A percentile compares a stretch with the other conserved stretches of the same genome.
These are phyloP conservation scores for Gavialis gangeticus DNA, from an alignment of 2,113 vertebrate genomes.

Conservation along the genomic window DNA sequence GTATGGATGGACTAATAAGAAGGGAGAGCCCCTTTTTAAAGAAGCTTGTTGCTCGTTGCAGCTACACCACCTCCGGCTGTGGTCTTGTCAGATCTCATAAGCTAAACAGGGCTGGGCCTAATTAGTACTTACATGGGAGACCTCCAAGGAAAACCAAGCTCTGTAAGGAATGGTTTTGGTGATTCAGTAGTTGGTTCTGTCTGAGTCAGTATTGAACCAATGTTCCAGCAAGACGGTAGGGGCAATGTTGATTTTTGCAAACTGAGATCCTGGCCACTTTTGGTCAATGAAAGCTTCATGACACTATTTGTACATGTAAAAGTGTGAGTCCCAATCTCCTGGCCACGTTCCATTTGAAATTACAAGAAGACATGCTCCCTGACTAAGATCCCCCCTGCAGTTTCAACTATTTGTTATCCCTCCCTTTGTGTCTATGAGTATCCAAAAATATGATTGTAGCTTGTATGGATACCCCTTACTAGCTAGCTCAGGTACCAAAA, in stretches of 20 bases:
- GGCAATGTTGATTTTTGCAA: not conserved
- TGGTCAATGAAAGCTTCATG: not conserved
- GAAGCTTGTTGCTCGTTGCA: not conserved
- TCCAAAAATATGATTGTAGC: not conserved
- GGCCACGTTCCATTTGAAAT: not conserved
- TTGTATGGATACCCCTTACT: not conserved
- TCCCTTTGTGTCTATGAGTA: not conserved
- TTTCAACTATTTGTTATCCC: not conserved
- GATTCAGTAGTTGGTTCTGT: conserved; percentile 25
- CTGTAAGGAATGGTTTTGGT: conserved; percentile 15
- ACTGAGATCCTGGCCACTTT: not conserved
- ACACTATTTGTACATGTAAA: not conserved
- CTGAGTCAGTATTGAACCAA: conserved; percentile 34
- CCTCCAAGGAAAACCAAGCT: not conserved
- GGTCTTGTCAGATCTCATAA: not conserved
- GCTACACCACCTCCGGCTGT: not conserved
- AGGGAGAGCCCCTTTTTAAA: conserved; percentile 8
- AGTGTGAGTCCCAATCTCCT: not conserved
- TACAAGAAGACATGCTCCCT: not conserved
- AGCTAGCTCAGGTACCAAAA: not conserved
- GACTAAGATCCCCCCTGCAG: not conserved
- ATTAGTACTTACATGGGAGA: conserved; percentile 11
- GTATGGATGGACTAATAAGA: not conserved
- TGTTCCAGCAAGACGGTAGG: fast-evolving
- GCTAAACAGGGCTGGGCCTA: not conserved